Percentiles rank a stretch among this genome's conserved stretches.
Conservation (phyloP, 2,797 vertebrate species). For the Lepidocolaptes lacrymiger region DNA sequence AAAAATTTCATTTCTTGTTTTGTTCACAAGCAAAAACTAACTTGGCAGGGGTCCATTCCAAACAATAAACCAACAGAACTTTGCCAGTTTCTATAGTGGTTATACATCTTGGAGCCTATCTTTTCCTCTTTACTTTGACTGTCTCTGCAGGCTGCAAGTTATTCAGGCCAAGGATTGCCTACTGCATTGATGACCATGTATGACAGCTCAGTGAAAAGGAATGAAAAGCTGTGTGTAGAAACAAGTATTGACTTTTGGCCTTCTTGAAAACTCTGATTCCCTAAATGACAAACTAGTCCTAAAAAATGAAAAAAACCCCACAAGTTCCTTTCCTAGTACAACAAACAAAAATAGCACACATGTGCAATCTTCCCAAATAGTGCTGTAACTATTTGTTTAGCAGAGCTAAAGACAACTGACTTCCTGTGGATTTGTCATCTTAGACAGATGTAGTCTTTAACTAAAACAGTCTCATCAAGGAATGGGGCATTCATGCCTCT, state of each 20-base stretch:
- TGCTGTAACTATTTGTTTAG: background rate
- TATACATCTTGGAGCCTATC: background rate
- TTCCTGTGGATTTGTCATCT: background rate
- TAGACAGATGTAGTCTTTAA: background rate
- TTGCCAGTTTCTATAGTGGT: background rate
- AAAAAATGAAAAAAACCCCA: background rate
- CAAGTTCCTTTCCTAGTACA: background rate
- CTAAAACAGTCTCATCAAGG: background rate
- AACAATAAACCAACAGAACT: slow-evolving; percentile 28
- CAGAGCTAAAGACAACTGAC: background rate
- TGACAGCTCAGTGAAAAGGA: background rate
- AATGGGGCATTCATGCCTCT: background rate
- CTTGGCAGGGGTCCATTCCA: background rate
- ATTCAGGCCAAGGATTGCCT: background rate
- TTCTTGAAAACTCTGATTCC: background rate
- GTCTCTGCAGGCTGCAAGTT: background rate
- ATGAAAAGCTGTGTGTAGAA: background rate
- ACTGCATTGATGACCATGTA: background rate
- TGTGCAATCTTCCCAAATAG: background rate
- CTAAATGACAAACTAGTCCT: background rate
- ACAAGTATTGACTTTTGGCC: background rate
- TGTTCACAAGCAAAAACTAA: background rate
- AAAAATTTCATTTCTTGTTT: background rate
- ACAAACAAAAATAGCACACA: background rate
- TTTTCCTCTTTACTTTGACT: background rate